phyloP scores from a whole-genome alignment of 2,797 vertebrate genomes.

The Brachyrhaphis roseni region DNA sequence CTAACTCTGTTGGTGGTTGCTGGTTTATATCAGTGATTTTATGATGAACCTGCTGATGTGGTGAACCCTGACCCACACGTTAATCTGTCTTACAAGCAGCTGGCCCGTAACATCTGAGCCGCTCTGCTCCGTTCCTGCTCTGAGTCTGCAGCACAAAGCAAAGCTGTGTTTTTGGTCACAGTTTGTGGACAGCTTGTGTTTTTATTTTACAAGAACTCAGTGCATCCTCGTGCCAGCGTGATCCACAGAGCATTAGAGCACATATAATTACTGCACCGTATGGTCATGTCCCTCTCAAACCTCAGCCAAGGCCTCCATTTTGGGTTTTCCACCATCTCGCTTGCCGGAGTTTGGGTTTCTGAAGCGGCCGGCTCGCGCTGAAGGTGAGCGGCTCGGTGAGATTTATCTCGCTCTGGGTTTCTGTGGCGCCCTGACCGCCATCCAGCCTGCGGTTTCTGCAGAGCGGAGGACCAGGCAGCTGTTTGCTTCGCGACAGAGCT shows the following conservation, averaged over 20 bases:
- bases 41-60: constrained; percentile 1
- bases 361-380: constrained; percentile 31
- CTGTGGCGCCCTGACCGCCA: constrained; percentile 69
- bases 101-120: constrained; percentile 37
- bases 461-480: constrained; percentile 62
- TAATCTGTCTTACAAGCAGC: constrained; percentile 28
- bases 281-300: constrained; percentile 80
- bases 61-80: not conserved
- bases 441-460: constrained; percentile 75
- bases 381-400: constrained; percentile 42
- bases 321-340: constrained; percentile 73
- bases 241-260: constrained; percentile 76
- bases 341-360: constrained; percentile 38
- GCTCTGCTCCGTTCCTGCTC: constrained; percentile 21
- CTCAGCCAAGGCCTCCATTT: constrained; percentile 77
- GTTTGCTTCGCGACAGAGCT: constrained; percentile 56
- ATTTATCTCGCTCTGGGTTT: constrained; percentile 56
- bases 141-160: constrained; percentile 52
- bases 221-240: constrained; percentile 57
- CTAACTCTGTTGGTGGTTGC: constrained; percentile 1
- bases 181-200: constrained; percentile 55
- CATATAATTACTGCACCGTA: constrained; percentile 78
- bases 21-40: not conserved
- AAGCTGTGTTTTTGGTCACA: constrained; percentile 65
- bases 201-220: constrained; percentile 49